Conservation (phyloP, 2,797 vertebrate species). For the Agapornis canus region DNA sequence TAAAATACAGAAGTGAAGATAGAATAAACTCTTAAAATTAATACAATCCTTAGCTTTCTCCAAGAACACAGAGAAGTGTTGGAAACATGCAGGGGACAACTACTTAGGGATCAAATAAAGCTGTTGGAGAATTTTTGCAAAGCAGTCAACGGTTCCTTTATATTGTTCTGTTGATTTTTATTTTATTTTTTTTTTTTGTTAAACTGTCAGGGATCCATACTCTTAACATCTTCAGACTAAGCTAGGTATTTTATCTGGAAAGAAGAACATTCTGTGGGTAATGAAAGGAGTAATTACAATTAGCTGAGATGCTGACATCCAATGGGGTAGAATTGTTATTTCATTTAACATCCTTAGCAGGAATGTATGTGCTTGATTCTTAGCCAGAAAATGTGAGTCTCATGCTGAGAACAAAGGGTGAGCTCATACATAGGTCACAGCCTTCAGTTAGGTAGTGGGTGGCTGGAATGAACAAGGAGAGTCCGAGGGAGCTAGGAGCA, state of each 20-base stretch:
- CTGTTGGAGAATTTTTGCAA: neutral
- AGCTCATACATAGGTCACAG: neutral
- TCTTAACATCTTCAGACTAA: neutral
- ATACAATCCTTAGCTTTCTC: neutral
- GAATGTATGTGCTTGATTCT: neutral
- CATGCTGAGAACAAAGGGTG: neutral
- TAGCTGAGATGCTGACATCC: conserved; percentile 22
- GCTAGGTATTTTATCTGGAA: neutral
- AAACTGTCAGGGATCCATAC: neutral
- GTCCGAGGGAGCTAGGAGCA: fast-evolving
- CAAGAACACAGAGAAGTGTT: neutral
- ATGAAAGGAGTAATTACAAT: conserved; percentile 33
- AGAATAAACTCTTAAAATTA: neutral
- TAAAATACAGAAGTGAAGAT: neutral
- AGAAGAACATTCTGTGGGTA: neutral
- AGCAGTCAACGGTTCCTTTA: neutral
- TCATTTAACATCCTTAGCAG: neutral
- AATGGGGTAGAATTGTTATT: neutral
- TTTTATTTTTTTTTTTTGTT: neutral
- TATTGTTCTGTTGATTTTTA: neutral
- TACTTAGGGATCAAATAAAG: neutral
- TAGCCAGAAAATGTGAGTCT: neutral
- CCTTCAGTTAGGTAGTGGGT: neutral
- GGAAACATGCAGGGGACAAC: neutral
- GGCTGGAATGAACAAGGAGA: neutral